Conservation (phyloP, 2,888 invertebrate species). For the Drosophila recens region DNA sequence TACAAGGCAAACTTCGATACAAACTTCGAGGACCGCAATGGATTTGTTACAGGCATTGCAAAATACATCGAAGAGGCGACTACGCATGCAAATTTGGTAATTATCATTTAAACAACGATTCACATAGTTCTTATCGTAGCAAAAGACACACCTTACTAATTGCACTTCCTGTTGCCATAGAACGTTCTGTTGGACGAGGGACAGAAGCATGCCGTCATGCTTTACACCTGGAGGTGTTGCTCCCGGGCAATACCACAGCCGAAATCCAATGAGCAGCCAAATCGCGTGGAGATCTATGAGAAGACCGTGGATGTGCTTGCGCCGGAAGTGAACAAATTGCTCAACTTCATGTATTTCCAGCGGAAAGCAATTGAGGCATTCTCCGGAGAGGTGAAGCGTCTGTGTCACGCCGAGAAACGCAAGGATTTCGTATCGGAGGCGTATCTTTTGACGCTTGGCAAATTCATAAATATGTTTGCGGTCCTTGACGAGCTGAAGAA, state of each 20-base stretch:
- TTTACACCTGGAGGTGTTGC: slow-evolving; percentile 99
- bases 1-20: slow-evolving; percentile 99
- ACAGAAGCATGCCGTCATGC: slow-evolving; percentile 98
- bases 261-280: slow-evolving; percentile 98
- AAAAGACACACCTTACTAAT: background rate
- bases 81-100: slow-evolving; percentile 98
- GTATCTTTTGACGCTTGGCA: slow-evolving; percentile 97
- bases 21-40: slow-evolving; percentile 99
- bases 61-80: slow-evolving; percentile 99
- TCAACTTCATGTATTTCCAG: slow-evolving; percentile 99
- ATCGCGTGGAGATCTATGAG: slow-evolving; percentile 98
- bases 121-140: slow-evolving; percentile 5
- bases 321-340: slow-evolving; percentile 98
- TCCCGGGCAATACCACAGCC: slow-evolving; percentile 99
- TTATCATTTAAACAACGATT: background rate
- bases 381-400: slow-evolving; percentile 96
- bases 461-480: slow-evolving; percentile 99
- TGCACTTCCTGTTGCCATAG: slow-evolving; percentile 85
- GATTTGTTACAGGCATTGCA: slow-evolving; percentile 98
- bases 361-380: slow-evolving; percentile 98
- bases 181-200: slow-evolving; percentile 98
- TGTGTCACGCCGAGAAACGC: slow-evolving; percentile 98
- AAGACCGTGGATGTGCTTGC: slow-evolving; percentile 98
- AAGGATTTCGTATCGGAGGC: slow-evolving; percentile 99
- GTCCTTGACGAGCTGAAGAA: slow-evolving; percentile 99